Percentiles rank a stretch among this genome's conserved stretches.
Conservation (phyloP, 2,888 invertebrate genomes). For the Calephelis perditalis region DNA sequence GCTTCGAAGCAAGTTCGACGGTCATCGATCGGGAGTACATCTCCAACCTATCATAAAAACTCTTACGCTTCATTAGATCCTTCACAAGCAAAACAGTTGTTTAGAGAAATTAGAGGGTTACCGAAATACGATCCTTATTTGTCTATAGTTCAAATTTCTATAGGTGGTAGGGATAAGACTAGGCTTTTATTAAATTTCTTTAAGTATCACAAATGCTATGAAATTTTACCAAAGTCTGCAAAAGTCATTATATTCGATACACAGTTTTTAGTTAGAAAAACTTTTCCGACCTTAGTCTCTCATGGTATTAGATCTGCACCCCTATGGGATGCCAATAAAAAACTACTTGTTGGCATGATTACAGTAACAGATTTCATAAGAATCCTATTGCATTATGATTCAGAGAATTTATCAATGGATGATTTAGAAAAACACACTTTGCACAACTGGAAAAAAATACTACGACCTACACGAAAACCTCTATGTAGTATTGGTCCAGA, state of each 20-base stretch:
- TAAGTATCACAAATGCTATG: slow-evolving; percentile 72
- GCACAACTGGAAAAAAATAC: slow-evolving; percentile 67
- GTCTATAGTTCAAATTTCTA: slow-evolving; percentile 71
- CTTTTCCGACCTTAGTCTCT: slow-evolving; percentile 68
- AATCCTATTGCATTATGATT: slow-evolving; percentile 60
- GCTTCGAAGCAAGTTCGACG: slow-evolving; percentile 55
- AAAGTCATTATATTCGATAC: slow-evolving; percentile 74
- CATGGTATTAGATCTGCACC: slow-evolving; percentile 71
- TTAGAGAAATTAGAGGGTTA: slow-evolving; percentile 68
- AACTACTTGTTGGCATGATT: slow-evolving; percentile 68
- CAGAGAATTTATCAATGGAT: slow-evolving; percentile 62
- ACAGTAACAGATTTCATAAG: slow-evolving; percentile 71
- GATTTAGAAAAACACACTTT: slow-evolving; percentile 67
- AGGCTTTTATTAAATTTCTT: slow-evolving; percentile 68
- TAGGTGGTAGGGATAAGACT: slow-evolving; percentile 70
- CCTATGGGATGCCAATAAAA: slow-evolving; percentile 67
- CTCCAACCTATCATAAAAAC: slow-evolving; percentile 71
- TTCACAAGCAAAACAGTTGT: slow-evolving; percentile 65
- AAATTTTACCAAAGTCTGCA: slow-evolving; percentile 71
- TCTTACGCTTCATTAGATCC: slow-evolving; percentile 70
- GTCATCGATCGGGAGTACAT: slow-evolving; percentile 68
- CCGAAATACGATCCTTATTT: slow-evolving; percentile 72
- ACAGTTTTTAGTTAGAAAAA: slow-evolving; percentile 67
- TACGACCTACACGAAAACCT: slow-evolving; percentile 58
- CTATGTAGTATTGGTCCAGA: slow-evolving; percentile 62